Base-by-base conservation (phyloP, 2,113 vertebrate species). In the Ameiurus melas region DNA sequence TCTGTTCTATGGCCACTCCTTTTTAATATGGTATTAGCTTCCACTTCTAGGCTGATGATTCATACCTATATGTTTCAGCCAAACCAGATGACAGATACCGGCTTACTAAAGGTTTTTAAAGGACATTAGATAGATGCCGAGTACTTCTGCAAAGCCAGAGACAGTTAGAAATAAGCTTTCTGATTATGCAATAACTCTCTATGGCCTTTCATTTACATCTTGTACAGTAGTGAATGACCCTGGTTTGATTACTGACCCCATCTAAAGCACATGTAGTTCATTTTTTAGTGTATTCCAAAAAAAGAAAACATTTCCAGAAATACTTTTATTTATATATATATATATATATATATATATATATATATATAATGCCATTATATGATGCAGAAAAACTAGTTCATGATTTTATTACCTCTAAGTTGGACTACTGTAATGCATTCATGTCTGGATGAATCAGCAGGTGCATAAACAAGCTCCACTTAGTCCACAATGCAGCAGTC, bases 201-300 rank as follows among this genome's bases (percentile, higher is more conserved):
- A 36, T 39, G 80, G 33, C 58, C 58, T 62, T 60, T 39, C 30
- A 60, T 5, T 62, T 62, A 22, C 9, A 36, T 60, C 19, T 60
- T 62, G 13, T 47, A 22, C 27, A 68, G 27, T 55, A 36, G 2
- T 85, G 30, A 57, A 73, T 57, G 68, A 39, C 22, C 51, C 16
- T 70, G 27, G 6, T 73, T 20, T 85, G 47, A 85, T 73, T 85
- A 85, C 51, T 53, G n/a, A 71, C 64, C 51, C n/a, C 47, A 51
- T 27, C n/a, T 22, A 53, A 85, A 70, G 47, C 62, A 51, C 60
- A 84, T 66, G 60, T 36, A 47, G 39, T 13, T 39, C 6, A 62
- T 66, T 64, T 64, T 84, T n/a, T n/a, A n/a, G n/a, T n/a, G n/a
- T n/a, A n/a, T n/a, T n/a, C n/a, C n/a, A n/a, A n/a, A n/a, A n/a